phyloP scores from a whole-genome alignment of 2,888 invertebrate species.

The Protophormia terraenovae region DNA sequence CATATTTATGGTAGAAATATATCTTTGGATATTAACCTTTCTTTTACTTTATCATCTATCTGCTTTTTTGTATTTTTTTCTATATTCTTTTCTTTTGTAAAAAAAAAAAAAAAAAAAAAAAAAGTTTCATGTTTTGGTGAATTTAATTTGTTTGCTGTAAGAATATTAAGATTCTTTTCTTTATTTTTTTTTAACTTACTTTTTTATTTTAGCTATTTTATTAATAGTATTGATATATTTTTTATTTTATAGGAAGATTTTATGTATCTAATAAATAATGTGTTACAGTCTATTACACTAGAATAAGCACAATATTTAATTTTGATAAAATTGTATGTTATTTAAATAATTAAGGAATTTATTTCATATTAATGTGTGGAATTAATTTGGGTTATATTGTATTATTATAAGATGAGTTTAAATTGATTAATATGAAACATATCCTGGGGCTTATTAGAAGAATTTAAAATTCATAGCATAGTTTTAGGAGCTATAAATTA shows the following conservation, averaged over 20 bases:
- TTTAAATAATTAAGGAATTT: background rate
- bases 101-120: too few species aligned
- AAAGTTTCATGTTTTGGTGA: too few species aligned
- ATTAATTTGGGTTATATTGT: background rate
- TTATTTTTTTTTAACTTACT: too few species aligned
- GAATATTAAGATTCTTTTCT: too few species aligned
- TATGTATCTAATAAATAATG: background rate
- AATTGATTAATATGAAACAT: background rate
- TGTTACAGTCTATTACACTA: background rate
- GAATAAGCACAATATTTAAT: background rate
- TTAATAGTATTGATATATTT: background rate
- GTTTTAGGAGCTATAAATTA: background rate
- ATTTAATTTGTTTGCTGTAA: too few species aligned
- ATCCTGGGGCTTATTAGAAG: background rate
- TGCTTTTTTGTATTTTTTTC: background rate
- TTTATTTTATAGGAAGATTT: background rate
- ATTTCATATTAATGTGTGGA: too few species aligned
- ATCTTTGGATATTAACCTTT: slow-evolving; percentile 24
- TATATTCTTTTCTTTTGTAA: background rate
- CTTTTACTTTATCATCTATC: background rate
- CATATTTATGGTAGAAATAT: background rate
- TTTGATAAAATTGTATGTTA: background rate
- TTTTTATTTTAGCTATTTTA: background rate
- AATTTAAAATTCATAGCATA: background rate
- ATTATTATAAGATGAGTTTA: background rate